Base-by-base conservation (phyloP, 2,113 vertebrate genomes). In the Bubo bubo region DNA sequence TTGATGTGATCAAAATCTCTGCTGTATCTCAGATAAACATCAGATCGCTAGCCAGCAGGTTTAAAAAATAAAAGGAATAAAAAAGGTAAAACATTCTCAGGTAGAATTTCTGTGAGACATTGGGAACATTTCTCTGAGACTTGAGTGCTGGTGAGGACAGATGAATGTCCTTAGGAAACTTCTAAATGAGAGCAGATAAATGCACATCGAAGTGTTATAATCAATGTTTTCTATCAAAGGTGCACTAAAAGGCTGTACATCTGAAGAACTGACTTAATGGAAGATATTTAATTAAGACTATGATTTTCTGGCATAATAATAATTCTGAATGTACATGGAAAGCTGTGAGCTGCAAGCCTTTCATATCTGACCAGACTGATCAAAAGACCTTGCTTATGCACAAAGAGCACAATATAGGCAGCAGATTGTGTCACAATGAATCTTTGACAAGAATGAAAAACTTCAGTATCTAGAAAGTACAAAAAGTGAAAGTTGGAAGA, bases 271-370 rank as follows among this genome's bases (percentile, higher is more conserved):
- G 45, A 87, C 39, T 55, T 92, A 91, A 85, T 50, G 66, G 70
- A 82, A 94, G 70, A 71, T 43, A 96, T 94, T 97, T 91, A 96
- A 97, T 97, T 92, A 96, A 96, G 88, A 60, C 86, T 67, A 41
- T 71, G 84, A 79, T 93, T 95, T 94, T 64, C 62, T 89, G 66
- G 64, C 34, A 49, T 70, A 81, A 94, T 79, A 93, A 95, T 77
- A 93, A 86, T 92, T 92, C 41, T 79, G 76, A 94, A 59, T 13
- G 64, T 30, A 32, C n/a, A 47, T 32, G 32, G 55, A 47, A 81
- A 93, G 75, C 86, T 45, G 53, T 14, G 90, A 92, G 80, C 81
- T 77, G 90, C 1, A 23, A 93, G 76, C 45, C 64, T 76, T 79
- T 79, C 49, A 24, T 66, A 86, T 86, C 93, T 81, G 90, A 63